Evolutionary conservation across 2,888 invertebrate species (phyloP).

Genomic region (Leptinotarsa tumamoca): DNA sequence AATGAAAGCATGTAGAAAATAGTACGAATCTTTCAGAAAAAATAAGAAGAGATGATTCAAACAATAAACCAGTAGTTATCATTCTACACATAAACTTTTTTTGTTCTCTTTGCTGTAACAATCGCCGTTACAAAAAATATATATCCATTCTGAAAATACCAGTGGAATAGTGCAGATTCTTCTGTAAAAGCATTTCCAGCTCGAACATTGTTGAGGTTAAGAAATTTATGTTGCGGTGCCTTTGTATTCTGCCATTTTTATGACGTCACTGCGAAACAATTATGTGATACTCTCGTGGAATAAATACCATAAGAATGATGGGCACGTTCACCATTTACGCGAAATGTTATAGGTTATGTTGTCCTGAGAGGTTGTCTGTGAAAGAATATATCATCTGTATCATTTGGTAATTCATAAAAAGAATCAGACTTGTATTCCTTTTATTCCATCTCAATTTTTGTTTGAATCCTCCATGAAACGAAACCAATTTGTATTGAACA

Average conservation of each 20-base stretch:
- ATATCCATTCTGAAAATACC: slow-evolving; percentile 5
- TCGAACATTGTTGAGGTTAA: slow-evolving; percentile 35
- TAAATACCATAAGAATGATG: slow-evolving; percentile 10
- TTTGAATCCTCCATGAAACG: not conserved
- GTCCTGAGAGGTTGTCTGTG: too few relatives aligned
- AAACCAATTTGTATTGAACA: not conserved
- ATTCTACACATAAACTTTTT: not conserved
- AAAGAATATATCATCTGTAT: not conserved
- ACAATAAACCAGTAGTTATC: too few relatives aligned
- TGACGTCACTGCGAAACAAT: slow-evolving; percentile 3
- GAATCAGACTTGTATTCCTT: not conserved
- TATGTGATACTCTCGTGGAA: slow-evolving; percentile 4
- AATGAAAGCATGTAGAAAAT: too few relatives aligned
- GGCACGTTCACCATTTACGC: not conserved
- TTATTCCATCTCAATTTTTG: not conserved
- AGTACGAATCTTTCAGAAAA: too few relatives aligned
- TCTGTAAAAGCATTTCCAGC: slow-evolving; percentile 24
- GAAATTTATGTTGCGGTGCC: slow-evolving; percentile 36
- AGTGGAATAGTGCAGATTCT: not conserved
- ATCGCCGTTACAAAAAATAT: not conserved
- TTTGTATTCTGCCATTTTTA: slow-evolving; percentile 27
- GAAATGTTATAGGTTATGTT: slow-evolving; percentile 2
- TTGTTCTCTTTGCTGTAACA: not conserved
- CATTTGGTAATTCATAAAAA: too few relatives aligned
- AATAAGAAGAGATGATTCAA: too few relatives aligned